These are phyloP conservation scores for Zapus hudsonius DNA, from an alignment of 2,113 vertebrate species.

Conservation along the genomic window DNA sequence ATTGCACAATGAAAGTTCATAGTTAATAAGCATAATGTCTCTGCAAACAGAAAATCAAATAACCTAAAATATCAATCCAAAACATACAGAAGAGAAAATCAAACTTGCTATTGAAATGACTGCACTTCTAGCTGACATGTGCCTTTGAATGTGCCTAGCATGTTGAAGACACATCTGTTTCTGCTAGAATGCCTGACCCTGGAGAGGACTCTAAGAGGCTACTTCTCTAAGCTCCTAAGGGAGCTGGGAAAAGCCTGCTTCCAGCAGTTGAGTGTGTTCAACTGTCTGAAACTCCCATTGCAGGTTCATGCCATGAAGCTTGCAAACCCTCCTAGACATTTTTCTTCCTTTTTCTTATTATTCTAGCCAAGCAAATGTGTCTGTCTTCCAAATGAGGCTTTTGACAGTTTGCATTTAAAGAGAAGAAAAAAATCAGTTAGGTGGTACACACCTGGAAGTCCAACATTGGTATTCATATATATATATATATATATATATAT, in stretches of 20 bases:
- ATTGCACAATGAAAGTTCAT: background rate
- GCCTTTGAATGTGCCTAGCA: background rate
- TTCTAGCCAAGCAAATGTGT: background rate
- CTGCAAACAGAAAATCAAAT: background rate
- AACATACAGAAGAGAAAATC: background rate
- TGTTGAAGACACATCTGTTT: fast-evolving
- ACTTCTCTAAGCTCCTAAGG: background rate
- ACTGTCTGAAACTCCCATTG: background rate
- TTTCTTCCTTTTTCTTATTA: background rate
- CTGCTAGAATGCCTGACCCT: background rate
- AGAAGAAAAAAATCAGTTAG: background rate
- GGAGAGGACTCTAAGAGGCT: no score
- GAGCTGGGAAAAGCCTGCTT: background rate
- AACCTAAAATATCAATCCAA: background rate
- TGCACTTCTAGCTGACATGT: background rate
- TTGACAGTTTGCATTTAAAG: background rate
- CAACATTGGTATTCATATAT: no score
- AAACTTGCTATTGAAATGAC: background rate
- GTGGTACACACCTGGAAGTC: background rate
- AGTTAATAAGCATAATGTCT: background rate
- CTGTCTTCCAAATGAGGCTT: background rate
- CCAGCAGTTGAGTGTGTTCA: background rate
- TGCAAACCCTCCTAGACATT: background rate
- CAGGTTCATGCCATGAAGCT: background rate
- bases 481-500: no score